phyloP scores from a whole-genome alignment of 1,140 invertebrate genomes.

The Druon quercuslanigerum region DNA sequence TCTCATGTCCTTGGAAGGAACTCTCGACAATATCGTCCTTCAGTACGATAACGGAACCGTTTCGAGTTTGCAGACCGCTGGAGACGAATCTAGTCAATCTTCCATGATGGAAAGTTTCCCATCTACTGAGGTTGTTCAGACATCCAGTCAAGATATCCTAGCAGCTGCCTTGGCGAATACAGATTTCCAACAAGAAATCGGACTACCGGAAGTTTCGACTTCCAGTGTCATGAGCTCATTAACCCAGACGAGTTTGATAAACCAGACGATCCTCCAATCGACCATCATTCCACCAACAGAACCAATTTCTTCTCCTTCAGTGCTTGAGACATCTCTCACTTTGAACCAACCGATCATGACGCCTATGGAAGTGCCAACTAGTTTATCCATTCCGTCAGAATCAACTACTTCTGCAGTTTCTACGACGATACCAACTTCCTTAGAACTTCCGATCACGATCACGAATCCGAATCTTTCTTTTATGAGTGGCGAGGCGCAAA shows the following conservation, averaged over 20 bases:
- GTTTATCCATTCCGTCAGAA: conserved; percentile 71
- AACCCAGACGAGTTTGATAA: conserved; percentile 67
- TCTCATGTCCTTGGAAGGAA: conserved; percentile 70
- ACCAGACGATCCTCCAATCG: conserved; percentile 69
- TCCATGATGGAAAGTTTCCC: conserved; percentile 57
- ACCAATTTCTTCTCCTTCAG: conserved; percentile 73
- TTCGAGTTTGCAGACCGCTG: conserved; percentile 48
- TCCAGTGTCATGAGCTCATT: conserved; percentile 59
- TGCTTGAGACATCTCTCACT: conserved; percentile 83
- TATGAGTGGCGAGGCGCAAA: conserved; percentile 66
- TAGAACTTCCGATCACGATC: conserved; percentile 83
- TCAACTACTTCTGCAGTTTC: conserved; percentile 63
- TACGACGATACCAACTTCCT: conserved; percentile 74
- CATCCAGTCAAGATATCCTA: conserved; percentile 82
- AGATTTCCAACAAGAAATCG: conserved; percentile 82
- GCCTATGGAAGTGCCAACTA: conserved; percentile 82
- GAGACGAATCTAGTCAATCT: conserved; percentile 46
- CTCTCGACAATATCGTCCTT: conserved; percentile 73
- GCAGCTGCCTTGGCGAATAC: conserved; percentile 85
- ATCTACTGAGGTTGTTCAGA: conserved; percentile 59
- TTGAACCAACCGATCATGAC: conserved; percentile 89
- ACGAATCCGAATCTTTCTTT: conserved; percentile 81
- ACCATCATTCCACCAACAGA: conserved; percentile 70
- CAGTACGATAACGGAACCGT: conserved; percentile 67
- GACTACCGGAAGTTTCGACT: conserved; percentile 62